Evolutionary conservation across 2,797 vertebrate species (phyloP), one percentile per base, ranked within the genome.

Genomic region (Pyrrhura leucotis): DNA sequence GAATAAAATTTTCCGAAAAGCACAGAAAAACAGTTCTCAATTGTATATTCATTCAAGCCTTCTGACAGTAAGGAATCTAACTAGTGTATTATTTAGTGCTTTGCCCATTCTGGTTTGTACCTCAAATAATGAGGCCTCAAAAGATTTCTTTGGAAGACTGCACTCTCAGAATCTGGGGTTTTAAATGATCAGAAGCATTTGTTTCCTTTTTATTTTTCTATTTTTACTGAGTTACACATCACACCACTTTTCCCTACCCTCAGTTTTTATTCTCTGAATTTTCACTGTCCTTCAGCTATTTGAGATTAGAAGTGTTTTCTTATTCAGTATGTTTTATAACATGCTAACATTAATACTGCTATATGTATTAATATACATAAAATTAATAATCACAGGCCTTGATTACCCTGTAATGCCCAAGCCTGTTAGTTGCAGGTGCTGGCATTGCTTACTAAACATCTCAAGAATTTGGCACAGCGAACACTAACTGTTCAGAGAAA

Each of bases 401-500:
- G 50, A 54, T 76, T 80, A 74, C 26, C 23, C 56, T 72, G 53
- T 53, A 80, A 68, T 37, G 61, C 65, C 89, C 35, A 37, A 63
- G 48, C 40, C 62, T 69, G 35, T 71, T 73, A 87, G 53, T 67
- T 81, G 39, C 39, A 85, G 73, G 68, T 75, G 56, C 48, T 65
- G 69, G n/a, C 53, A 76, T 76, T 1, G 1, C 29, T 85, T 22
- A 23, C 80, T 35, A 37, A 79, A 59, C 1, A 3, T 63, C 88
- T 88, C 76, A 92, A 71, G 39, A 81, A 82, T 48, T 45, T 90
- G 92, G 74, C 80, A 93, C 48, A 82, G 45, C 26, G n/a, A 90
- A 56, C 22, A 31, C 18, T 35, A 29, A 44, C n/a, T 16, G 12
- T 39, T 29, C 42, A 51, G 59, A 61, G 40, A 14, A 88, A 85